These are phyloP conservation scores for Hippocampus barbouri DNA, from an alignment of 2,113 vertebrate species.

Conservation along the genomic window DNA sequence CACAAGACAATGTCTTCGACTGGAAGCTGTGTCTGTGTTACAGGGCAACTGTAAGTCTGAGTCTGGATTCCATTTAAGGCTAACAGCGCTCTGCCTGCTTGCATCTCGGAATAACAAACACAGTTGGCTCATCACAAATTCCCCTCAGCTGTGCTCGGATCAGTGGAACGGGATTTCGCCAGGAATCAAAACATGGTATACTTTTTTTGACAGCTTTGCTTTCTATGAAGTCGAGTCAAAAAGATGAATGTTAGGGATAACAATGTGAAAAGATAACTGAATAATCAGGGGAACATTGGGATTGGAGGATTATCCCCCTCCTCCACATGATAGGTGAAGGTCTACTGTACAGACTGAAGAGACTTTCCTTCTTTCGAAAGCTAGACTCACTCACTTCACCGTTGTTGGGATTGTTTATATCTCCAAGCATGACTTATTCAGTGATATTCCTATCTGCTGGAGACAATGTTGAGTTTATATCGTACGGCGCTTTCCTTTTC, in stretches of 20 bases:
- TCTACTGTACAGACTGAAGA: conserved; percentile 25
- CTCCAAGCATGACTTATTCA: conserved; percentile 57
- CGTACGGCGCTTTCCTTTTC: conserved; percentile 10
- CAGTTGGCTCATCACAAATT: conserved; percentile 41
- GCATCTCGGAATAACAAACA: conserved; percentile 21
- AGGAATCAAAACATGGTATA: conserved; percentile 42
- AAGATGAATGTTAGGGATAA: conserved; percentile 3
- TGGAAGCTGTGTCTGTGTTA: conserved; percentile 19
- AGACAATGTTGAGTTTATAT: conserved; percentile 43
- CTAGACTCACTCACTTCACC: conserved; percentile 42
- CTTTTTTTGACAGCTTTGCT: conserved; percentile 19
- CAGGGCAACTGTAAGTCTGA: conserved; percentile 20
- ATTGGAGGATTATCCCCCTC: conserved; percentile 20
- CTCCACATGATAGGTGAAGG: conserved; percentile 18
- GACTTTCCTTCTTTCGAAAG: conserved; percentile 15
- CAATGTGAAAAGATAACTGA: conserved; percentile 17
- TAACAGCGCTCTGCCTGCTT: conserved; percentile 35
- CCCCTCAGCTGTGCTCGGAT: conserved; percentile 43
- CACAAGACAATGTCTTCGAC: conserved; percentile 32
- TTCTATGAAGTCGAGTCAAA: conserved; percentile 15
- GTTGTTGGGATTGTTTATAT: conserved; percentile 47
- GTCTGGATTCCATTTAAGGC: conserved; percentile 35
- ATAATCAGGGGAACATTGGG: conserved; percentile 33
- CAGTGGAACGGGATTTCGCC: conserved; percentile 46
- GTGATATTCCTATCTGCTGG: conserved; percentile 34